These are phyloP conservation scores for Pogonognathellus flavescens DNA, from an alignment of 1,140 invertebrate species.

Conservation along the genomic window DNA sequence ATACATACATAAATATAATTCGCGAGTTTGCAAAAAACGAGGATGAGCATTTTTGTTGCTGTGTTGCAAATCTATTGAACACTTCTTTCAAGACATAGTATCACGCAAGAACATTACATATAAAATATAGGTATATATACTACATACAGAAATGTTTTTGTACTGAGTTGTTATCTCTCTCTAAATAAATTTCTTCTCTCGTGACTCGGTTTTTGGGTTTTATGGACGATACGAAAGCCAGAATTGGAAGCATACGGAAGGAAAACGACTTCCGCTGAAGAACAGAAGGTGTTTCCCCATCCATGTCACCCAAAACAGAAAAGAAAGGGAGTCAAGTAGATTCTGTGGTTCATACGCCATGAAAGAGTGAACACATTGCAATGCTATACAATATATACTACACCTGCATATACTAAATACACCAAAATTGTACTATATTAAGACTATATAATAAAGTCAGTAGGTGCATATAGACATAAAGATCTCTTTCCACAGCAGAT, in stretches of 20 bases:
- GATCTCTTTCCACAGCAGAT: not conserved
- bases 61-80: too few species aligned
- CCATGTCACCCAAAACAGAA: constrained; percentile 33
- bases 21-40: too few species aligned
- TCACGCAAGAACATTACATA: too few species aligned
- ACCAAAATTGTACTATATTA: not conserved
- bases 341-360: not conserved
- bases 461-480: not conserved
- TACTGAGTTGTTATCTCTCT: too few species aligned
- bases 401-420: too few species aligned
- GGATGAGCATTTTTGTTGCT: too few species aligned
- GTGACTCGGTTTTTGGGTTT: too few species aligned
- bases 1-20: too few species aligned
- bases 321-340: not conserved
- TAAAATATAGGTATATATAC: too few species aligned
- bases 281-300: constrained; percentile 38
- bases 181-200: too few species aligned
- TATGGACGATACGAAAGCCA: not conserved
- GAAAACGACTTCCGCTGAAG: constrained; percentile 23
- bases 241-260: constrained; percentile 1
- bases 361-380: not conserved
- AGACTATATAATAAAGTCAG: not conserved
- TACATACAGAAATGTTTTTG: too few species aligned
- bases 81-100: too few species aligned
- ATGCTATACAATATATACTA: not conserved